Evolutionary conservation across 1,140 invertebrate genomes (phyloP).

Genomic region (Oedothorax gibbosus): DNA sequence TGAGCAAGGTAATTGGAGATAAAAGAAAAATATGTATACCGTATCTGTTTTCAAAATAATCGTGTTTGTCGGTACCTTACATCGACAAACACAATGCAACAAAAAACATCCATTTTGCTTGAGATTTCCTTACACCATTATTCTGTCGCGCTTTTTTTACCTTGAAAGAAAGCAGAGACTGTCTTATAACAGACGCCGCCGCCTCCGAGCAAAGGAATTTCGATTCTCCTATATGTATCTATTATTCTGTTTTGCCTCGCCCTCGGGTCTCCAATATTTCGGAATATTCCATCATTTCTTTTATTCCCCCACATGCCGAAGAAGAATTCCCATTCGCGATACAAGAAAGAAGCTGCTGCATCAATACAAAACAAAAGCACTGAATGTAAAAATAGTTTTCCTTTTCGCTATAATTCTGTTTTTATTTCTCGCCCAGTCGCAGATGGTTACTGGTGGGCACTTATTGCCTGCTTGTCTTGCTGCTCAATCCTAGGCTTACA

Average conservation of each 20-base stretch:
- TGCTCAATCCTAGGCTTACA: constrained; percentile 22
- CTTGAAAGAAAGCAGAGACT: no score
- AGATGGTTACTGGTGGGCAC: constrained; percentile 29
- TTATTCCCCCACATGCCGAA: neutral
- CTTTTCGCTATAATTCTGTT: constrained; percentile 51
- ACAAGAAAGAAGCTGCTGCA: constrained; percentile 36
- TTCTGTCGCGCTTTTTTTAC: no score
- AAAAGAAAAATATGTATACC: no score
- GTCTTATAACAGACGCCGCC: no score
- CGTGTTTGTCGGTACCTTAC: no score
- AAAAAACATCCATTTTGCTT: no score
- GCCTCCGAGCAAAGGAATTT: neutral
- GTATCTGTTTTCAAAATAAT: no score
- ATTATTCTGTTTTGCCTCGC: constrained; percentile 27
- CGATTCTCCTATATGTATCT: constrained; percentile 22
- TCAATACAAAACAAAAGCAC: constrained; percentile 30
- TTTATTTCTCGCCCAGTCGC: constrained; percentile 18
- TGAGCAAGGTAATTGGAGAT: no score
- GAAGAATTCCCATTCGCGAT: neutral
- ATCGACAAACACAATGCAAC: no score
- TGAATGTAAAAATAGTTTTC: constrained; percentile 20
- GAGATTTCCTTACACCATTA: no score
- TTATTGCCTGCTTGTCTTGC: constrained; percentile 55
- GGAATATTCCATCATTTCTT: constrained; percentile 16
- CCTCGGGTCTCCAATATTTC: constrained; percentile 19